These are phyloP conservation scores for Petaurus breviceps DNA, from an alignment of 2,113 vertebrate species.

Conservation along the genomic window DNA sequence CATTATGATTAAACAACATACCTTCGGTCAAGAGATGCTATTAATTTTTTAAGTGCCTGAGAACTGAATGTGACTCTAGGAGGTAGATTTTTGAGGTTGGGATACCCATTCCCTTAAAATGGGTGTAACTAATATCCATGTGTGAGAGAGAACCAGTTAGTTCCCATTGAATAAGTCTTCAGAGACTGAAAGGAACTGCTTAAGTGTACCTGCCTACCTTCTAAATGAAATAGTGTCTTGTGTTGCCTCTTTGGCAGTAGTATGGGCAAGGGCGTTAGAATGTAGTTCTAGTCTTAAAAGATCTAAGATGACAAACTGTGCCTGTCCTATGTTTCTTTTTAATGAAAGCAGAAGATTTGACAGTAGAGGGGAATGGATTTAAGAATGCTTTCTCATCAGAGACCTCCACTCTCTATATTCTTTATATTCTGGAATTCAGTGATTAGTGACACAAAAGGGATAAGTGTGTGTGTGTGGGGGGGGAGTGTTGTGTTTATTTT, in stretches of 20 bases:
- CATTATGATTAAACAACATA: slow-evolving; percentile 2
- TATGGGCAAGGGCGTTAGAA: not conserved
- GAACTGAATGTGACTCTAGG: not conserved
- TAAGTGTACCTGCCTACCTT: not conserved
- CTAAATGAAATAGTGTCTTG: not conserved
- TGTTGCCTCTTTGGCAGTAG: not conserved
- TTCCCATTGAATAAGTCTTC: slow-evolving; percentile 15
- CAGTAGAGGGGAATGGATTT: not conserved
- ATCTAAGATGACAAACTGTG: not conserved
- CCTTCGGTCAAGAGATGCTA: slow-evolving; percentile 26
- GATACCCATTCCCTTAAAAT: slow-evolving; percentile 35
- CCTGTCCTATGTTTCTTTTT: not conserved
- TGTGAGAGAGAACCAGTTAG: slow-evolving; percentile 41
- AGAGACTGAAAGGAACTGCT: slow-evolving; percentile 17
- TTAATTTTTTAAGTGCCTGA: slow-evolving; percentile 22
- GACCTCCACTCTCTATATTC: not conserved
- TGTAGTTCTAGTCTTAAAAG: not conserved
- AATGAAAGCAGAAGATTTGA: not conserved
- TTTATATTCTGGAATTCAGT: not conserved
- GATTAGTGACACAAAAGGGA: not conserved
- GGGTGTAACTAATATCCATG: not conserved
- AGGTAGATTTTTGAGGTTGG: not conserved
- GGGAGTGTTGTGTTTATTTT: too few species aligned
- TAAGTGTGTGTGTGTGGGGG: too few species aligned
- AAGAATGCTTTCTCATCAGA: not conserved